Percentiles rank a stretch among this genome's conserved stretches.
phyloP scores from a whole-genome alignment of 1,140 invertebrate species.

The Argopecten irradians region DNA sequence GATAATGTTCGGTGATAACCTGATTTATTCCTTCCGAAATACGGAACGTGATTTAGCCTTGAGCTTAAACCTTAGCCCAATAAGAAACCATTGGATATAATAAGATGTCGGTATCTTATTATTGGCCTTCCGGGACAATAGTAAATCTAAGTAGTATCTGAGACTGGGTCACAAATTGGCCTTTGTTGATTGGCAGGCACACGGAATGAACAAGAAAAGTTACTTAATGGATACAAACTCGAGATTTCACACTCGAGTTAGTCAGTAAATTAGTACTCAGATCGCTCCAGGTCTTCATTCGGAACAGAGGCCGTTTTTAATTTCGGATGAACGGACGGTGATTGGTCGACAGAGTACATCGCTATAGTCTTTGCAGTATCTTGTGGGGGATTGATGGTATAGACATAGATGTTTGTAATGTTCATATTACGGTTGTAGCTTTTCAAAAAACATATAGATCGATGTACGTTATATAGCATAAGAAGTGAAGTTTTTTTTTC shows the following conservation, averaged over 20 bases:
- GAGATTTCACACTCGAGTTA: background rate
- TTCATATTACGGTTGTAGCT: background rate
- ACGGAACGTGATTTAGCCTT: background rate
- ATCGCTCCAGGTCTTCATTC: background rate
- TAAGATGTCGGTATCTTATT: background rate
- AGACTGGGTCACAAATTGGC: background rate
- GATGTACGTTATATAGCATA: background rate
- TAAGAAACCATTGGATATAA: background rate
- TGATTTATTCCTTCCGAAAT: background rate
- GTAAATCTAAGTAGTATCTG: background rate
- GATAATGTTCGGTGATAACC: no score
- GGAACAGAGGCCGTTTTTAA: background rate
- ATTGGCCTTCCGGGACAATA: no score
- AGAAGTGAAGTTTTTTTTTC: no score
- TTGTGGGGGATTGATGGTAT: background rate
- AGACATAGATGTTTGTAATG: background rate
- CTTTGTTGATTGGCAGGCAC: background rate
- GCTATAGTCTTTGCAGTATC: background rate
- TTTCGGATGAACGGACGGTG: background rate
- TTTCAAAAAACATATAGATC: background rate
- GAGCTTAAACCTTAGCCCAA: background rate
- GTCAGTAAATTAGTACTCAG: background rate
- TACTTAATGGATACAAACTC: background rate
- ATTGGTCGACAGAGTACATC: background rate
- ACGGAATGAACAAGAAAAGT: background rate